Evolutionary conservation across 2,113 vertebrate genomes (phyloP).

Genomic region (Pelecanoides urinatrix): DNA sequence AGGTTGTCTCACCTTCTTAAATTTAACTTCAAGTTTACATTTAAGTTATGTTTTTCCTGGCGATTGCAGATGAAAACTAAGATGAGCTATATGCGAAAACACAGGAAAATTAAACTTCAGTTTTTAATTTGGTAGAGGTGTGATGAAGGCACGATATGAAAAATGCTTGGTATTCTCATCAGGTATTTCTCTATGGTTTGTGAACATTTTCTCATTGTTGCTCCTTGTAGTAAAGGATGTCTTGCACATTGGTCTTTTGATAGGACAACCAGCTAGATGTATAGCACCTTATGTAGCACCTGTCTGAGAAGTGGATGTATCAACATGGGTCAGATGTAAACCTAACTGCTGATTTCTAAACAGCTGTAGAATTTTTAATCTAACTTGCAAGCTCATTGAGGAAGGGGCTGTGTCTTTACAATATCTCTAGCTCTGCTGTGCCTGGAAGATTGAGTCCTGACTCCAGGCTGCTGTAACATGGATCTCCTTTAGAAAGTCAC

Average conservation of each 20-base stretch:
- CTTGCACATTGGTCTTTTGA: neutral
- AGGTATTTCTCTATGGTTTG: neutral
- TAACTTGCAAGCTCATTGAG: neutral
- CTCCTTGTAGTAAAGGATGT: neutral
- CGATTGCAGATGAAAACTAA: neutral
- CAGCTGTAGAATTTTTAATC: neutral
- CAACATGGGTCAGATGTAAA: neutral
- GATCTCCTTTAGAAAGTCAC: neutral
- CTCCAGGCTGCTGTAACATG: rapidly evolving
- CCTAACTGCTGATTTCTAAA: neutral
- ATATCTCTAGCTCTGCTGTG: neutral
- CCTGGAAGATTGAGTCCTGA: neutral
- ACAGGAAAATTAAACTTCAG: neutral
- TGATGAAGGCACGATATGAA: neutral
- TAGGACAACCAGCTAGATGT: neutral
- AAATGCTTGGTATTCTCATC: neutral
- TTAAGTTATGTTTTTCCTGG: neutral
- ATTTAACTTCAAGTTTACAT: neutral
- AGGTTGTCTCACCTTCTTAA: neutral
- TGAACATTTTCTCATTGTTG: neutral
- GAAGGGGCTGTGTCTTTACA: neutral
- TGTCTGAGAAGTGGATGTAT: neutral
- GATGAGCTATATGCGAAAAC: neutral
- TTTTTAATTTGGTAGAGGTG: neutral
- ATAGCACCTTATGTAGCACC: neutral